These are phyloP conservation scores for Oryzias melastigma DNA, from an alignment of 2,113 vertebrate genomes.

Conservation along the genomic window DNA sequence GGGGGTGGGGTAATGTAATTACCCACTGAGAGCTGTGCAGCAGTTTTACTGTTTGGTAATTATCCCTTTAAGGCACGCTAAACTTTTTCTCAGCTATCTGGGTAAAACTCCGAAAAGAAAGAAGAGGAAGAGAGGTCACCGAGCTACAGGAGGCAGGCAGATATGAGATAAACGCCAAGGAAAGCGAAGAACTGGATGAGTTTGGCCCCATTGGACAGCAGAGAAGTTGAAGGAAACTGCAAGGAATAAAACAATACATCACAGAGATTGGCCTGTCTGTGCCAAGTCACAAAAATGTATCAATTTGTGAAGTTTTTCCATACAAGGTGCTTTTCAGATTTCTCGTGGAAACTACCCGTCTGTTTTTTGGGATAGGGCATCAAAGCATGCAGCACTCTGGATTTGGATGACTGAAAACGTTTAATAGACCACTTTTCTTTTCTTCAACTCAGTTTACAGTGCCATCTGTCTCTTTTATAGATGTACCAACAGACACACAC, in stretches of 20 bases:
- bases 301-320: slow-evolving; percentile 23
- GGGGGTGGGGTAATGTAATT: slow-evolving; percentile 57
- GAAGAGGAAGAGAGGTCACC: slow-evolving; percentile 44
- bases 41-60: slow-evolving; percentile 73
- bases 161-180: slow-evolving; percentile 25
- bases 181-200: slow-evolving; percentile 41
- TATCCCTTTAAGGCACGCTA: slow-evolving; percentile 69
- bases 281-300: slow-evolving; percentile 33
- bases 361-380: slow-evolving; percentile 17
- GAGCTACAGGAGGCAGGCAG: slow-evolving; percentile 23
- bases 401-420: slow-evolving; percentile 43
- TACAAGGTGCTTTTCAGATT: slow-evolving; percentile 42
- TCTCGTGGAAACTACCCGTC: slow-evolving; percentile 21
- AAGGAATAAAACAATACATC: slow-evolving; percentile 42
- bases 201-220: slow-evolving; percentile 19
- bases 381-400: slow-evolving; percentile 27
- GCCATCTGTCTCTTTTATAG: slow-evolving; percentile 53
- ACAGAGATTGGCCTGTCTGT: slow-evolving; percentile 10
- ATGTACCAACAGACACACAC: slow-evolving; percentile 5
- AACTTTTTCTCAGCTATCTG: slow-evolving; percentile 65
- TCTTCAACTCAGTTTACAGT: slow-evolving; percentile 22
- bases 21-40: slow-evolving; percentile 61
- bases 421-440: slow-evolving; percentile 49
- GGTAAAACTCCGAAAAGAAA: slow-evolving; percentile 51
- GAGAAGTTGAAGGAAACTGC: slow-evolving; percentile 8